These are phyloP conservation scores for Synergus umbraculus DNA, from an alignment of 2,888 invertebrate species.

Conservation along the genomic window DNA sequence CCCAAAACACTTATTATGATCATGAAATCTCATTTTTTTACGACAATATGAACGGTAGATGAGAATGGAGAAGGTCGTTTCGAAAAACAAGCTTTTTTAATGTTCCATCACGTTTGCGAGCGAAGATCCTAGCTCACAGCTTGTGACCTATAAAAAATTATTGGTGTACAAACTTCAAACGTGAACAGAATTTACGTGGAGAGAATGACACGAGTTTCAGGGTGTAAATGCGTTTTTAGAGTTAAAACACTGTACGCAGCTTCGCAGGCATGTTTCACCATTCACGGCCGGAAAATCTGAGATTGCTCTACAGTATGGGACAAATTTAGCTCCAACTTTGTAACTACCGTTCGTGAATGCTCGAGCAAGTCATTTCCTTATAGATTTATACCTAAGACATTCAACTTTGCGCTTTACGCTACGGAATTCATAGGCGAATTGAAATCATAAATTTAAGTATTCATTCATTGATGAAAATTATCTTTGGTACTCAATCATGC, in stretches of 20 bases:
- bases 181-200: constrained; percentile 3
- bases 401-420: background rate
- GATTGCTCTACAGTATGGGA: constrained; percentile 23
- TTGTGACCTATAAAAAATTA: constrained; percentile 33
- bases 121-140: constrained; percentile 10
- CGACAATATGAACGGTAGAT: constrained; percentile 3
- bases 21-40: background rate
- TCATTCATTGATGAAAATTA: background rate
- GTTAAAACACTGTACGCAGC: constrained; percentile 20
- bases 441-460: background rate
- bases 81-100: background rate
- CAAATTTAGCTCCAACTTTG: constrained; percentile 26
- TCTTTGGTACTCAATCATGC: no score
- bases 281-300: constrained; percentile 21
- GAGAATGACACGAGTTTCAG: background rate
- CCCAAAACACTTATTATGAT: background rate
- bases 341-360: constrained; percentile 13
- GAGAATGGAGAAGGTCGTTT: constrained; percentile 8
- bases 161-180: constrained; percentile 23
- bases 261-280: constrained; percentile 18
- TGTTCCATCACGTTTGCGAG: constrained; percentile 2
- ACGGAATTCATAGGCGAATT: constrained; percentile 11
- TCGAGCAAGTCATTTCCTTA: constrained; percentile 11
- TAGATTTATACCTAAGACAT: constrained; percentile 20
- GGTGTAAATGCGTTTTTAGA: constrained; percentile 17